These are phyloP conservation scores for Aproaerema taeniolella DNA, from an alignment of 2,888 invertebrate genomes.

Conservation along the genomic window DNA sequence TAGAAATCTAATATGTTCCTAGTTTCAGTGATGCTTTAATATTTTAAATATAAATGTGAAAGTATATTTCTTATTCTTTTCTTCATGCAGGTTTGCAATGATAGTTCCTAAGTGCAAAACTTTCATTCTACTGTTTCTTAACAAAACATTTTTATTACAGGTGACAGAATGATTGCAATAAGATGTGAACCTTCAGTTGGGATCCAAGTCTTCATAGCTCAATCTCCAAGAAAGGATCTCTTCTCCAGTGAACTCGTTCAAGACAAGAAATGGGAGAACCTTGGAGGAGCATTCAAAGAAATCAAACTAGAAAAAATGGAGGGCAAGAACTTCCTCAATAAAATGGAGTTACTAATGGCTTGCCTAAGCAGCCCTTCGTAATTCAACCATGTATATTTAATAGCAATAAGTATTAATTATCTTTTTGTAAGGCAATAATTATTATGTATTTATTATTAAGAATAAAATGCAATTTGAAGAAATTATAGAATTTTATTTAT, in stretches of 20 bases:
- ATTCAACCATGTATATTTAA: constrained; percentile 20
- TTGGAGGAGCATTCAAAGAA: constrained; percentile 95
- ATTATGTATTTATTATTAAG: constrained; percentile 17
- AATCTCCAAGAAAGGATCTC: constrained; percentile 91
- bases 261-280: constrained; percentile 95
- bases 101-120: not conserved
- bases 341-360: constrained; percentile 97
- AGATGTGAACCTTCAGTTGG: constrained; percentile 93
- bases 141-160: constrained; percentile 52
- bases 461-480: constrained; percentile 23
- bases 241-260: constrained; percentile 92
- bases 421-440: constrained; percentile 23
- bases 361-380: constrained; percentile 86
- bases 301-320: constrained; percentile 95
- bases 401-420: constrained; percentile 20
- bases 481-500: constrained; percentile 45
- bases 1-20: too few relatives aligned
- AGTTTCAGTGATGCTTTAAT: too few relatives aligned
- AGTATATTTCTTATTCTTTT: too few relatives aligned
- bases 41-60: too few relatives aligned
- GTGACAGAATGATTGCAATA: constrained; percentile 90
- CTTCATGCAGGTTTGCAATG: too few relatives aligned
- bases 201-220: constrained; percentile 92
- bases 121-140: not conserved
- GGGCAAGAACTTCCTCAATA: constrained; percentile 96